Percentiles rank a stretch among this genome's conserved stretches.
These are phyloP conservation scores for Dasypogon diadema DNA, from an alignment of 2,888 invertebrate species.

Conservation along the genomic window DNA sequence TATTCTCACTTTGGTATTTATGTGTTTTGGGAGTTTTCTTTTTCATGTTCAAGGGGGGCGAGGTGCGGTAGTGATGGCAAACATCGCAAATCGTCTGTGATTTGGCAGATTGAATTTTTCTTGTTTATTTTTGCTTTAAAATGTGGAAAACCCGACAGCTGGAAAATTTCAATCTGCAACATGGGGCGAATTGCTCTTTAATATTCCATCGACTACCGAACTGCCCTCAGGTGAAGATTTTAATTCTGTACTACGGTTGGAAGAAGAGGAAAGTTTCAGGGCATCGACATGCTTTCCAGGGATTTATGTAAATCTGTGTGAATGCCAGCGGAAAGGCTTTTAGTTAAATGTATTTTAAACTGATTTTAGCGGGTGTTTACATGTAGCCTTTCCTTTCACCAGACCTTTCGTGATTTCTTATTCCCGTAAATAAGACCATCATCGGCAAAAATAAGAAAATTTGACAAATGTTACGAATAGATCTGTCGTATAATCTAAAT, in stretches of 20 bases:
- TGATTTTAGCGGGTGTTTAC: no score
- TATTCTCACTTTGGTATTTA: conserved; percentile 13
- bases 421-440: no score
- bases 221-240: not conserved
- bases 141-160: conserved; percentile 12
- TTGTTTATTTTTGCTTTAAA: conserved; percentile 10
- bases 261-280: not conserved
- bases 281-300: no score
- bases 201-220: not conserved
- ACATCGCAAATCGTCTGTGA: conserved; percentile 2
- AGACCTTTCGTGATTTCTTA: no score
- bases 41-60: not conserved
- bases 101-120: conserved; percentile 14
- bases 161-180: not conserved
- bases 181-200: not conserved
- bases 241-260: not conserved
- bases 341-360: no score
- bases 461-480: no score
- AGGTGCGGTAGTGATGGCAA: not conserved
- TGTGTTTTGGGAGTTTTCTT: not conserved
- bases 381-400: no score
- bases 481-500: no score
- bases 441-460: no score
- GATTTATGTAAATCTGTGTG: no score
- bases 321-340: no score